These are phyloP conservation scores for Dicranocentrus wangi DNA, from an alignment of 2,888 invertebrate genomes.

Conservation along the genomic window DNA sequence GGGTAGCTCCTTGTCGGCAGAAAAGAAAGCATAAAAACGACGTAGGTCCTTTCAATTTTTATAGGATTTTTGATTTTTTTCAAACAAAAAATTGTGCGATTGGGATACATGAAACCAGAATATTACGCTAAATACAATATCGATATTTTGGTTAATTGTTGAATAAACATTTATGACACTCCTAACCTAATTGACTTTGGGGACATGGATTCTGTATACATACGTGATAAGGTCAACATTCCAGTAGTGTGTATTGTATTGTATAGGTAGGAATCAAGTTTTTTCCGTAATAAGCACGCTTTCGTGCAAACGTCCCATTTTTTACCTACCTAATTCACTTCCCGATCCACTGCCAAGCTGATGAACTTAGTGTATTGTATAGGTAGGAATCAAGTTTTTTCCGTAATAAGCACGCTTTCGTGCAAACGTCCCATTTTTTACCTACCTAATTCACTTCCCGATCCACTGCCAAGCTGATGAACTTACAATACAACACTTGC, in stretches of 20 bases:
- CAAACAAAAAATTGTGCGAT: too few relatives aligned
- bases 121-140: too few relatives aligned
- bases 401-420: constrained; percentile 23
- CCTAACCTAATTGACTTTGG: constrained; percentile 46
- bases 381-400: not conserved
- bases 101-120: too few relatives aligned
- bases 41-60: too few relatives aligned
- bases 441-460: constrained; percentile 11
- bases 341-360: constrained; percentile 1
- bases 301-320: constrained; percentile 52
- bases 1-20: too few relatives aligned
- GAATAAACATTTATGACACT: constrained; percentile 53
- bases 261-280: not conserved
- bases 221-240: not conserved
- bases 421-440: constrained; percentile 46
- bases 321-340: constrained; percentile 20
- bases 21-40: too few relatives aligned
- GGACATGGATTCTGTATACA: not conserved
- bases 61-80: too few relatives aligned
- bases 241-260: not conserved
- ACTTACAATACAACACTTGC: too few relatives aligned
- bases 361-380: not conserved
- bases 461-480: constrained; percentile 24
- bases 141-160: too few relatives aligned
- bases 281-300: not conserved